Base-by-base conservation (phyloP, 2,888 invertebrate genomes). In the Microctonus hyperodae region DNA sequence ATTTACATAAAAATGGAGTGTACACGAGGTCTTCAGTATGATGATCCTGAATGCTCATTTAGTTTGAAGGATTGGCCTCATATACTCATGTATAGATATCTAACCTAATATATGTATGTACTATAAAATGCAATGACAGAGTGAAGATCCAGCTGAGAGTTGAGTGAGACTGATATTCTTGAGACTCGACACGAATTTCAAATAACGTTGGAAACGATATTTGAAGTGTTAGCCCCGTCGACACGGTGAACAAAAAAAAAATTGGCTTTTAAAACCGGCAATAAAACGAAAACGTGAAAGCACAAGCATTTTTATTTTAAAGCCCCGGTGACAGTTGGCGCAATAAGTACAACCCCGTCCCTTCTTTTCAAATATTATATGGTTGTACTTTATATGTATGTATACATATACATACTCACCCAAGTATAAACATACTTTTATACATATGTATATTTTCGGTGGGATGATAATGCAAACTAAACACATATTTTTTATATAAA, bases 201-300 rank as follows among this genome's bases (percentile, higher is more conserved):
- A 81, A 68, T 63, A 58, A 70, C 69, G 67, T 76, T 72, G 74
- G 71, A 74, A 80, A 79, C 79, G 79, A 79, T 80, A 79, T 76
- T 78, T 74, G 73, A 78, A 78, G 74, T 77, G 25, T 25, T 55
- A 6, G 74, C 76, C 71, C 72, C 73, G 51, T 55, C 56, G 31
- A 33, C 40, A 16, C 22, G n/a, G 51, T 55, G 31, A n/a, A 25
- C 10, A 22, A 10, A 28, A 51, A 44, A 37, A 62, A 66, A 63
- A 82, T 80, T 77, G 81, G 75, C 77, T 80, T 82, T 82, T 81
- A 82, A 67, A 83, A 82, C 79, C 79, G 78, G 77, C 82, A 83
- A 81, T 83, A 83, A 83, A 83, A 83, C 68, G 73, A 78, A 79
- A 81, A 81, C 76, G 78, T 77, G 77, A 77, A 76, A 78, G 77